Evolutionary conservation across 2,797 vertebrate genomes (phyloP).

Genomic region (Notoglanidium macrostoma): DNA sequence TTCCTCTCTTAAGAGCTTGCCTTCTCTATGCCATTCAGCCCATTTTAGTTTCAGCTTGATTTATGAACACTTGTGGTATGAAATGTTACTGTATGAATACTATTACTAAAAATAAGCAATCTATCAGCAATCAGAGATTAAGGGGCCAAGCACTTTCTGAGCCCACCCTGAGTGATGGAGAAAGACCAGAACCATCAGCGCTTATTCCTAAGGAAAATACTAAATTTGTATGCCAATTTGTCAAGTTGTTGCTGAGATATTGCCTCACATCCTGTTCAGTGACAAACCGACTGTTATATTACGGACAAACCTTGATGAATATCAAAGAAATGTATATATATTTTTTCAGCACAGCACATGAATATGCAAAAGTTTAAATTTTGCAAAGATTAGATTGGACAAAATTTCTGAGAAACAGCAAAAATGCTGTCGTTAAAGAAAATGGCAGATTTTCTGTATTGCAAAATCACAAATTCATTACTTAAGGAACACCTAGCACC

Average conservation of each 20-base stretch:
- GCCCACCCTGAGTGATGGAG: neutral
- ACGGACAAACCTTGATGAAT: neutral
- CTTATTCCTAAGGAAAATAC: neutral
- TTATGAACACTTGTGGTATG: conserved; percentile 8
- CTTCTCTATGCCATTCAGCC: neutral
- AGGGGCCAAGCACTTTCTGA: neutral
- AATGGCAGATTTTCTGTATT: neutral
- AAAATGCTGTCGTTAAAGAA: neutral
- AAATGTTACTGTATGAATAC: neutral
- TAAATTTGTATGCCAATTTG: neutral
- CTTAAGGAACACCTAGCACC: neutral
- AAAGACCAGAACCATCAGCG: neutral
- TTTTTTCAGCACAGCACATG: too few relatives aligned
- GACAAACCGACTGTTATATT: neutral
- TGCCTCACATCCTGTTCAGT: neutral
- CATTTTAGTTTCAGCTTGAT: conserved; percentile 1
- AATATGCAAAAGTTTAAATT: neutral
- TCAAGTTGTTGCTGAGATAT: neutral
- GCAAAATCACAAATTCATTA: neutral
- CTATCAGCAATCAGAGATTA: neutral
- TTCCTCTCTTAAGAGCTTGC: conserved; percentile 12
- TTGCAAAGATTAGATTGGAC: neutral
- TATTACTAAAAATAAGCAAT: neutral
- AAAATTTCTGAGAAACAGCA: neutral
- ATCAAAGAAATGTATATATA: neutral